Evolutionary conservation across 2,888 invertebrate species (phyloP).

Genomic region (Apamea anceps): DNA sequence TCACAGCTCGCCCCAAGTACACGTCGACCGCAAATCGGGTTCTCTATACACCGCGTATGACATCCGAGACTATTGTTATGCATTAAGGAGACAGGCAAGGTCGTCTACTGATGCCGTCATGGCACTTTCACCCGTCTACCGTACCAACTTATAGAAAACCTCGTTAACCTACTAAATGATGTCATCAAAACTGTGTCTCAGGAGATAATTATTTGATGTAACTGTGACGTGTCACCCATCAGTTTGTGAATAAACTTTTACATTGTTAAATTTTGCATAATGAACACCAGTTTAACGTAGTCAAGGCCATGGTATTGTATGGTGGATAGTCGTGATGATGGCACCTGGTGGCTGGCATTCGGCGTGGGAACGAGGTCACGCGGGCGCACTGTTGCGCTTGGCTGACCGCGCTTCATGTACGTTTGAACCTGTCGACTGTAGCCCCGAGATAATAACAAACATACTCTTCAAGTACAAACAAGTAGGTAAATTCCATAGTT

Average conservation of each 20-base stretch:
- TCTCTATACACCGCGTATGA: slow-evolving; percentile 59
- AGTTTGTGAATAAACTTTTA: slow-evolving; percentile 31
- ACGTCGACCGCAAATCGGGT: slow-evolving; percentile 58
- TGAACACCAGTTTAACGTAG: slow-evolving; percentile 64
- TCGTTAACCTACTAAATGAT: slow-evolving; percentile 55
- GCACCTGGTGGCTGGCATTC: slow-evolving; percentile 72
- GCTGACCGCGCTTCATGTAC: slow-evolving; percentile 76
- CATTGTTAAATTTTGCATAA: slow-evolving; percentile 57
- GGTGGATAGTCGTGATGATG: slow-evolving; percentile 76
- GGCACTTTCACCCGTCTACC: slow-evolving; percentile 83
- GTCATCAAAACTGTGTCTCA: slow-evolving; percentile 36
- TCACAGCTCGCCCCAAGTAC: slow-evolving; percentile 59
- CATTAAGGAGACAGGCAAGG: slow-evolving; percentile 78
- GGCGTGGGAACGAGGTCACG: slow-evolving; percentile 88
- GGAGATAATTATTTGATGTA: slow-evolving; percentile 29
- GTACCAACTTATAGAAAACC: slow-evolving; percentile 53
- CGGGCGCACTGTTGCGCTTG: slow-evolving; percentile 85
- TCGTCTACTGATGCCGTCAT: slow-evolving; percentile 77
- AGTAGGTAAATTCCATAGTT: neutral
- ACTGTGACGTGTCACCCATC: slow-evolving; percentile 33
- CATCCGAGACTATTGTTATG: slow-evolving; percentile 69
- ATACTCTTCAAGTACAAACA: slow-evolving; percentile 36
- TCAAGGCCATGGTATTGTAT: slow-evolving; percentile 77
- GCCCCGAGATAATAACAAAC: slow-evolving; percentile 56
- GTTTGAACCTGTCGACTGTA: slow-evolving; percentile 62